Conservation (phyloP, 2,888 invertebrate species). For the Pandemis corylana region DNA sequence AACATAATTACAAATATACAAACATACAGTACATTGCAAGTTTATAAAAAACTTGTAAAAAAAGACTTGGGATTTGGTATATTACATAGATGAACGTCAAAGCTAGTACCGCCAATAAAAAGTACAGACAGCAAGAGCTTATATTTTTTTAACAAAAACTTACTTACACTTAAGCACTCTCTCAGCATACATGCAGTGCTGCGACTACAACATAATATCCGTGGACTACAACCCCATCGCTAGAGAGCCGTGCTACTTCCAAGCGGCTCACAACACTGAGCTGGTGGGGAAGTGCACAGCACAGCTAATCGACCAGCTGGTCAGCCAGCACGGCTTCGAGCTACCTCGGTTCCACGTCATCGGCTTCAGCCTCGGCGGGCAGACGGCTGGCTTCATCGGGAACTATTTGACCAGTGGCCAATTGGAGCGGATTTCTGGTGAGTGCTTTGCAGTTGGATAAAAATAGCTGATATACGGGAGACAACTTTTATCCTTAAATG, state of each 20-base stretch:
- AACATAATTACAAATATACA: too few species aligned
- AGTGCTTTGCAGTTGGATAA: constrained; percentile 13
- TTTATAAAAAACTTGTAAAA: too few species aligned
- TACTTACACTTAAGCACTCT: not conserved
- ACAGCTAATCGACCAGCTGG: constrained; percentile 82
- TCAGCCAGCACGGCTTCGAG: constrained; percentile 66
- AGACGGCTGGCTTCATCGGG: constrained; percentile 82
- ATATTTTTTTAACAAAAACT: not conserved
- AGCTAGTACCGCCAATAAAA: too few species aligned
- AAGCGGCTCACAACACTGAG: constrained; percentile 84
- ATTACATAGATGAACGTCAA: too few species aligned
- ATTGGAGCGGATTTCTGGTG: constrained; percentile 84
- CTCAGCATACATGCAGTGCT: constrained; percentile 81
- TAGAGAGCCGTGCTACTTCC: constrained; percentile 84
- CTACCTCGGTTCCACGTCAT: constrained; percentile 84
- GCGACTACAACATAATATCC: constrained; percentile 85
- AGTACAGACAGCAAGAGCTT: too few species aligned
- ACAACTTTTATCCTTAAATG: too few species aligned
- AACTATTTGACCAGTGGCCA: constrained; percentile 74
- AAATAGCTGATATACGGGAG: not conserved
- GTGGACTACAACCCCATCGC: constrained; percentile 86
- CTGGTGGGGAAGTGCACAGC: constrained; percentile 86
- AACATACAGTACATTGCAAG: too few species aligned
- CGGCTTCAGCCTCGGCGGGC: constrained; percentile 88
- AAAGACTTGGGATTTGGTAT: too few species aligned